These are phyloP conservation scores for Astreopora myriophthalma DNA, from an alignment of 64 coral and sea anemone genomes.

Conservation along the genomic window DNA sequence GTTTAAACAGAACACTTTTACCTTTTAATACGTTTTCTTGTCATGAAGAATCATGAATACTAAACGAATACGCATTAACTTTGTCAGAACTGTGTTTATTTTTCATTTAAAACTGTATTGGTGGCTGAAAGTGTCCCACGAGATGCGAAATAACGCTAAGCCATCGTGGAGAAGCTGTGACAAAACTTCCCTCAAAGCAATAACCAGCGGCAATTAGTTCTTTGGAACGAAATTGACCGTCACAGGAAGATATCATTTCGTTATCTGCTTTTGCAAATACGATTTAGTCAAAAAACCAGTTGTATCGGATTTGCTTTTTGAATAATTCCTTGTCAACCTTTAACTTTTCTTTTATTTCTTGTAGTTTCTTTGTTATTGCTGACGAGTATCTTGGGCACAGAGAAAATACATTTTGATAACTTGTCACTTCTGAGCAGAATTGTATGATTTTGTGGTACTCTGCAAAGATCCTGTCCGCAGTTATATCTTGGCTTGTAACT, in stretches of 20 bases:
- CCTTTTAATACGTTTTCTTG: constrained; percentile 9
- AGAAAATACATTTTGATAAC: constrained; percentile 17
- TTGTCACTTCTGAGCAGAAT: neutral
- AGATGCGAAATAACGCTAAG: neutral
- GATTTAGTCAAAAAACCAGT: constrained; percentile 13
- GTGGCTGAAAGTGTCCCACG: neutral
- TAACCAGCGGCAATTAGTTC: neutral
- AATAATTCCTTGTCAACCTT: constrained; percentile 27
- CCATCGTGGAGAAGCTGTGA: neutral
- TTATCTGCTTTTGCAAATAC: constrained; percentile 13
- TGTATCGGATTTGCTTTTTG: constrained; percentile 12
- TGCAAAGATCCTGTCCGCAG: neutral
- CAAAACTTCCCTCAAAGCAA: constrained; percentile 1
- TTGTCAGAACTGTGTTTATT: neutral
- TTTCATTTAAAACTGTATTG: neutral
- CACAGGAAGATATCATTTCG: neutral
- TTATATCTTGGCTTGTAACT: neutral
- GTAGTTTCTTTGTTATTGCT: constrained; percentile 13
- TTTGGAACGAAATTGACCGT: constrained; percentile 6
- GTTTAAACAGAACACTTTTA: constrained; percentile 10
- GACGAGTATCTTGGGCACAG: neutral
- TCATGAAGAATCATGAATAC: constrained; percentile 11
- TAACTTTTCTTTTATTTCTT: constrained; percentile 2
- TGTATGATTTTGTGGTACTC: constrained; percentile 10
- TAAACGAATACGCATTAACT: constrained; percentile 27